These are phyloP conservation scores for Lepisosteus osseus DNA, from an alignment of 2,113 vertebrate species.

Conservation along the genomic window DNA sequence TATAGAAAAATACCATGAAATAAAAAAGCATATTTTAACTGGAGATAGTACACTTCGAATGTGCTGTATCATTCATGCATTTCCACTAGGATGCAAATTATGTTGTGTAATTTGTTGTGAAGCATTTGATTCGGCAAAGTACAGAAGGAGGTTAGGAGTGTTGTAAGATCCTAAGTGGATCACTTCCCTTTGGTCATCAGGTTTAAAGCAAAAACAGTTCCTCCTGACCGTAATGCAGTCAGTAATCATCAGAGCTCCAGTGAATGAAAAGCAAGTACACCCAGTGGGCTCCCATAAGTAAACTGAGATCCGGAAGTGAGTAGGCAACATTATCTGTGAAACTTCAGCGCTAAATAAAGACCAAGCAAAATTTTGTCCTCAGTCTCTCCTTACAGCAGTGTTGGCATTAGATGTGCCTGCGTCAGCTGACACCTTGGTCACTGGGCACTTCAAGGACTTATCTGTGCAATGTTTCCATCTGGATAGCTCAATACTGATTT, in stretches of 20 bases:
- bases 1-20: too few species aligned
- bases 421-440: slow-evolving; percentile 6
- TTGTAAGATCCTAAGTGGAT: too few species aligned
- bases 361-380: slow-evolving; percentile 20
- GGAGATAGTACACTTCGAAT: too few species aligned
- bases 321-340: slow-evolving; percentile 15
- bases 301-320: slow-evolving; percentile 21
- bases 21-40: too few species aligned
- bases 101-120: too few species aligned
- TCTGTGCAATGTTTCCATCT: slow-evolving; percentile 12
- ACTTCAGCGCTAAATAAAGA: slow-evolving; percentile 31
- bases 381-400: slow-evolving; percentile 18
- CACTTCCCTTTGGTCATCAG: too few species aligned
- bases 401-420: slow-evolving; percentile 10
- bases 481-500: slow-evolving; percentile 10
- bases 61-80: too few species aligned
- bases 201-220: too few species aligned
- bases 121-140: too few species aligned
- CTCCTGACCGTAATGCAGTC: too few species aligned
- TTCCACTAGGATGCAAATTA: too few species aligned
- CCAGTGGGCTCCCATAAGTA: slow-evolving; percentile 8
- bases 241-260: background rate
- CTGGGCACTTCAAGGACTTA: slow-evolving; percentile 16
- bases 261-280: background rate
- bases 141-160: too few species aligned